Evolutionary conservation across 2,888 invertebrate species (phyloP).

Genomic region (Sinotaia quadrata): DNA sequence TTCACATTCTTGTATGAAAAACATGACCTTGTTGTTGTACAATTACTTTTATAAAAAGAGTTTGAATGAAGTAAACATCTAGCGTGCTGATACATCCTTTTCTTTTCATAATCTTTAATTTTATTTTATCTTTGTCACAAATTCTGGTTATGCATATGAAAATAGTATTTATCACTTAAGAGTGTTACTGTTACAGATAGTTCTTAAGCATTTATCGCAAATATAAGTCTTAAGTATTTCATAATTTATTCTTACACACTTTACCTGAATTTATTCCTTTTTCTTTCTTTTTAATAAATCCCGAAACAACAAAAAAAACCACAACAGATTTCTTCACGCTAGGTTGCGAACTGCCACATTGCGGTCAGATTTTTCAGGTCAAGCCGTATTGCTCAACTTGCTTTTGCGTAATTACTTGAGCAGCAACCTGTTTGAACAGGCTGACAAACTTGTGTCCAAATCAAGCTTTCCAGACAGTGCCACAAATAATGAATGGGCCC

Average conservation of each 20-base stretch:
- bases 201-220: too few relatives aligned
- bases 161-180: too few relatives aligned
- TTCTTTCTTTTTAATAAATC: neutral
- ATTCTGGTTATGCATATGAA: too few relatives aligned
- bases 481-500: constrained; percentile 98
- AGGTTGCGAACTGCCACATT: constrained; percentile 94
- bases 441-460: constrained; percentile 96
- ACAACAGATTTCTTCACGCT: constrained; percentile 80
- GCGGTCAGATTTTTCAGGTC: constrained; percentile 96
- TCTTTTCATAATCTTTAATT: too few relatives aligned
- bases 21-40: too few relatives aligned
- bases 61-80: too few relatives aligned
- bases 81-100: too few relatives aligned
- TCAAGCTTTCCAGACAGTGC: constrained; percentile 97
- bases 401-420: constrained; percentile 95
- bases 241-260: neutral
- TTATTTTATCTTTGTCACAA: too few relatives aligned
- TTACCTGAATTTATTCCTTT: neutral
- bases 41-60: too few relatives aligned
- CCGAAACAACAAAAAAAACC: neutral
- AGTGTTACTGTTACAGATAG: too few relatives aligned
- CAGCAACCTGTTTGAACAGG: constrained; percentile 95
- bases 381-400: constrained; percentile 96
- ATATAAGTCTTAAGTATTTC: too few relatives aligned
- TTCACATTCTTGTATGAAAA: too few relatives aligned